phyloP scores from a whole-genome alignment of 2,113 vertebrate species.

The Microcebus tavaratra region DNA sequence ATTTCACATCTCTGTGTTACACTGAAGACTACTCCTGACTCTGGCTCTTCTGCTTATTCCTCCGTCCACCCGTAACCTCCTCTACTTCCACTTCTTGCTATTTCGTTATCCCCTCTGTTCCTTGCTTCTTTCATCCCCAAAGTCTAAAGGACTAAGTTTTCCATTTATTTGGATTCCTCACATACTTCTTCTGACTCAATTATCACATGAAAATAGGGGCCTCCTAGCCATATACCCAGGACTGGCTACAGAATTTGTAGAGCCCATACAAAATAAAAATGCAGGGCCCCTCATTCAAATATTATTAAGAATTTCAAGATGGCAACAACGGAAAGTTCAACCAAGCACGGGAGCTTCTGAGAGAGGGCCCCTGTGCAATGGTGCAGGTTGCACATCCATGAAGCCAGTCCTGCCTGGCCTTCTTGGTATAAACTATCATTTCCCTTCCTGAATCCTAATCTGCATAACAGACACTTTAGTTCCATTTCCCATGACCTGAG shows the following conservation, averaged over 20 bases:
- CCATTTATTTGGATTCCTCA: not conserved
- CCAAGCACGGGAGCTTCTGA: not conserved
- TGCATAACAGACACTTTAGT: not conserved
- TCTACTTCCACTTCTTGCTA: not conserved
- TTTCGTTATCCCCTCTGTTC: not conserved
- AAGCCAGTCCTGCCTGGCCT: not conserved
- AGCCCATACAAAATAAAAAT: not conserved
- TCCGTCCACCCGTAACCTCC: not conserved
- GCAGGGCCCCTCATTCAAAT: not conserved
- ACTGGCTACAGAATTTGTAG: not conserved
- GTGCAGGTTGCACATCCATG: rapidly evolving
- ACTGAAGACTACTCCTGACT: too few relatives aligned
- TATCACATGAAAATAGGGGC: not conserved
- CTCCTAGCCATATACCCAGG: not conserved
- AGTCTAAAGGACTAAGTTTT: not conserved
- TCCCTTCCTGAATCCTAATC: not conserved
- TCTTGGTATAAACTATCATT: not conserved
- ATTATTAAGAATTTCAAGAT: not conserved
- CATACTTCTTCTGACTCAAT: not conserved
- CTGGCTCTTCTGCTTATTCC: not conserved
- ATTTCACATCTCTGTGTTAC: not conserved
- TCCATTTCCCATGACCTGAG: not conserved
- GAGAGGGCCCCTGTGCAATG: too few relatives aligned
- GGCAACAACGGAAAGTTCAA: not conserved
- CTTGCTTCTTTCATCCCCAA: not conserved